Conservation (phyloP, 1,140 invertebrate species). For the Bombyx mandarina region DNA sequence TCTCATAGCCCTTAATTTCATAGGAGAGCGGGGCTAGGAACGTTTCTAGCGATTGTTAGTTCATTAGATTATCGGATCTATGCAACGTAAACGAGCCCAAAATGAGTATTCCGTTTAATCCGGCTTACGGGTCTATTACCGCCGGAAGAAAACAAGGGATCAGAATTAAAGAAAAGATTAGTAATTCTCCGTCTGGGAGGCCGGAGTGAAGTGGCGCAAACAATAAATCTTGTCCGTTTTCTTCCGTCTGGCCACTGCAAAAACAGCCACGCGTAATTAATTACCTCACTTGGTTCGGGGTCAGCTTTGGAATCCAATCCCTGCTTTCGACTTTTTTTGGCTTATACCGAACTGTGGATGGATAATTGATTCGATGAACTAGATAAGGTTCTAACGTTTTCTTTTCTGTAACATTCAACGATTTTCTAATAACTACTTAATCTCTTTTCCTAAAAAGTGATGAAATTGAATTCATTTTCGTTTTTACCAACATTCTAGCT, state of each 20-base stretch:
- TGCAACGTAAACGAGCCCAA: slow-evolving; percentile 22
- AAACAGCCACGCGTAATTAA: slow-evolving; percentile 59
- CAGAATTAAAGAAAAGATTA: slow-evolving; percentile 60
- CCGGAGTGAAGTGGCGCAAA: slow-evolving; percentile 47
- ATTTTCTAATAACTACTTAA: too few relatives aligned
- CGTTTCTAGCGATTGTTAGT: too few relatives aligned
- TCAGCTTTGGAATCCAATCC: slow-evolving; percentile 45
- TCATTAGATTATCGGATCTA: slow-evolving; percentile 1
- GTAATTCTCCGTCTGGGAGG: slow-evolving; percentile 33
- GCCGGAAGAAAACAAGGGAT: slow-evolving; percentile 32
- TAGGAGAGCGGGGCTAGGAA: too few relatives aligned
- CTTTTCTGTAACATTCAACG: neutral
- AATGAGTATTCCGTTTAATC: slow-evolving; percentile 26
- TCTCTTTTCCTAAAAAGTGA: too few relatives aligned
- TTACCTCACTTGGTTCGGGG: slow-evolving; percentile 40
- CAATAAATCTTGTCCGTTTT: slow-evolving; percentile 57
- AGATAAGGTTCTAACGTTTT: neutral
- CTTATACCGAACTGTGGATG: slow-evolving; percentile 32
- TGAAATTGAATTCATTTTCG: too few relatives aligned
- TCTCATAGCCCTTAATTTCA: too few relatives aligned
- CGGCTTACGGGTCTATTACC: slow-evolving; percentile 31
- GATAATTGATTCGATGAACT: slow-evolving; percentile 33
- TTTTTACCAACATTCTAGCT: too few relatives aligned
- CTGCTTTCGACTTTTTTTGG: slow-evolving; percentile 46
- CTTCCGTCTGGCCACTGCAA: slow-evolving; percentile 45